Percentiles rank a stretch among this genome's conserved stretches.
These are phyloP conservation scores for Otolemur crassicaudatus DNA, from an alignment of 2,797 vertebrate species.

Conservation along the genomic window DNA sequence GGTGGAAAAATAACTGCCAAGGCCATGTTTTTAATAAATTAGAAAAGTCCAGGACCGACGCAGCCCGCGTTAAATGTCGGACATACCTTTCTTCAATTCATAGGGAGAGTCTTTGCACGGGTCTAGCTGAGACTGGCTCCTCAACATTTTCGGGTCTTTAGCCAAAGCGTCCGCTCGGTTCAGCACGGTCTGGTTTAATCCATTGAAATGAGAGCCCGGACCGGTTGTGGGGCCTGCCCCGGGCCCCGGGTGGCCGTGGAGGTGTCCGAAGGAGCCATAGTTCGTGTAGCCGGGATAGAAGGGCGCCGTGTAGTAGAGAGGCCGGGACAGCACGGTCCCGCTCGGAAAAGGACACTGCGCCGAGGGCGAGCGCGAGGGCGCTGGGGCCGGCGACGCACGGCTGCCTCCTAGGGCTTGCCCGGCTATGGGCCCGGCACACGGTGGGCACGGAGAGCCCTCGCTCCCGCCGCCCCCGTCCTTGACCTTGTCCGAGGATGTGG, in stretches of 20 bases:
- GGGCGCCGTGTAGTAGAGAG: constrained; percentile 97
- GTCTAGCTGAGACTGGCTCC: constrained; percentile 96
- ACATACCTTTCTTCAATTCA: constrained; percentile 99
- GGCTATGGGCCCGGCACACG: constrained; percentile 79
- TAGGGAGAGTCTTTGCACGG: constrained; percentile 99
- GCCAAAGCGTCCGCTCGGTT: constrained; percentile 97
- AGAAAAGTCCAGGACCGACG: constrained; percentile 92
- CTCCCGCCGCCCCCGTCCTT: constrained; percentile 89
- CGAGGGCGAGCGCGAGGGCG: constrained; percentile 88
- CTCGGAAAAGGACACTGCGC: constrained; percentile 93
- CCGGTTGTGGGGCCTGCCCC: constrained; percentile 85
- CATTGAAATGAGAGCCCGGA: constrained; percentile 95
- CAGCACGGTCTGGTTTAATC: constrained; percentile 99
- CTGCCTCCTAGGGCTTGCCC: constrained; percentile 86
- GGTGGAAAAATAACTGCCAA: constrained; percentile 91
- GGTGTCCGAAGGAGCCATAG: constrained; percentile 97
- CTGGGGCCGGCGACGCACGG: constrained; percentile 88
- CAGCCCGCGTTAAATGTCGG: constrained; percentile 97
- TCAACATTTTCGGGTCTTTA: constrained; percentile 95
- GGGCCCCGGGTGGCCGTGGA: constrained; percentile 94
- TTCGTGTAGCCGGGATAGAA: constrained; percentile 99
- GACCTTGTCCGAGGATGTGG: constrained; percentile 97
- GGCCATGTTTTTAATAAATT: constrained; percentile 90
- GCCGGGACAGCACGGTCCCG: constrained; percentile 95
- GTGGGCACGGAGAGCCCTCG: constrained; percentile 83